Evolutionary conservation across 2,113 vertebrate species (phyloP).

Genomic region (Hemibagrus wyckioides): DNA sequence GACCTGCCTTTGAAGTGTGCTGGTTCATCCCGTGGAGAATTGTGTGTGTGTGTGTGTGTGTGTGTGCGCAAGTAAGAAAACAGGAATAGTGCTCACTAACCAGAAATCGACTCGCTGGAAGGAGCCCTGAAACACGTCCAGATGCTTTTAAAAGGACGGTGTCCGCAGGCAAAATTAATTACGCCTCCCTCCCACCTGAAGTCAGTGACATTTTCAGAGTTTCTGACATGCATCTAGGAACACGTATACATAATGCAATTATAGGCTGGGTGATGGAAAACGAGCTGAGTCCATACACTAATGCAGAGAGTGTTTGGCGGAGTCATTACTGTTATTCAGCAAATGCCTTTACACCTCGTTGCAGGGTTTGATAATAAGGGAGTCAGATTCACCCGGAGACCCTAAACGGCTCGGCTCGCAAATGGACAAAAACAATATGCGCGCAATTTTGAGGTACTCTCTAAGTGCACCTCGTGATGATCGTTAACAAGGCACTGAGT

Average conservation of each 20-base stretch:
- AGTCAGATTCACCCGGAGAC: slow-evolving; percentile 5
- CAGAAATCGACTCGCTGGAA: not conserved
- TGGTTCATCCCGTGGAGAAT: slow-evolving; percentile 29
- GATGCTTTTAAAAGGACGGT: not conserved
- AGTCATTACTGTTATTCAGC: slow-evolving; percentile 27
- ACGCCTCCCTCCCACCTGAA: slow-evolving; percentile 19
- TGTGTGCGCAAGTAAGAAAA: slow-evolving; percentile 16
- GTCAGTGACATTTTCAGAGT: slow-evolving; percentile 25
- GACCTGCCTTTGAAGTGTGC: slow-evolving; percentile 46
- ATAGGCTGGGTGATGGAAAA: not conserved
- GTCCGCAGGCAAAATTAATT: slow-evolving; percentile 15
- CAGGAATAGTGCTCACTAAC: not conserved
- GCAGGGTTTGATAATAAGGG: slow-evolving; percentile 27
- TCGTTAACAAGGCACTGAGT: not conserved
- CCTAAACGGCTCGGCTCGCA: slow-evolving; percentile 5
- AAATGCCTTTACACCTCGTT: slow-evolving; percentile 27
- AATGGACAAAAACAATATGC: slow-evolving; percentile 37
- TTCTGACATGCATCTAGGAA: not conserved
- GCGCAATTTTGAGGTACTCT: not conserved
- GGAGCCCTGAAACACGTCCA: slow-evolving; percentile 23
- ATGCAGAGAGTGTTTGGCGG: not conserved
- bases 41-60: not conserved
- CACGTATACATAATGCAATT: not conserved
- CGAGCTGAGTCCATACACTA: slow-evolving; percentile 3
- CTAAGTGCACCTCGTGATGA: not conserved